phyloP scores from a whole-genome alignment of 1,140 invertebrate genomes.

The Drosophila teissieri region DNA sequence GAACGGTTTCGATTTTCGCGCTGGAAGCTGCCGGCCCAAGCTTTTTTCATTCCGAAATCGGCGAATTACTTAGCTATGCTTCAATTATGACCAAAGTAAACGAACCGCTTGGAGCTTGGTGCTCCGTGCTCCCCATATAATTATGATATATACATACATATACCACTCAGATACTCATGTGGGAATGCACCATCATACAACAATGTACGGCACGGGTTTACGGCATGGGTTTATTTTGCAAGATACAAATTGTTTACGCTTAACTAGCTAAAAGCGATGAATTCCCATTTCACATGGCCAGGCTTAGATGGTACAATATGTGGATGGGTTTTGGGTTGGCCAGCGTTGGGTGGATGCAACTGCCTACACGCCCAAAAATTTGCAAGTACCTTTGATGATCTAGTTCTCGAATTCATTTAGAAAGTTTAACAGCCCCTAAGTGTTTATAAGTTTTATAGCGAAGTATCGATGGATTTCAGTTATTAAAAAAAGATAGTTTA shows the following conservation, averaged over 20 bases:
- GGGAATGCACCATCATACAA: conserved; percentile 59
- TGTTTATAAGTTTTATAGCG: too few relatives aligned
- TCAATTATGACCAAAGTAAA: conserved; percentile 50
- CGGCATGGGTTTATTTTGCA: conserved; percentile 66
- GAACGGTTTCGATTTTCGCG: conserved; percentile 56
- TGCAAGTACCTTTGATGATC: too few relatives aligned
- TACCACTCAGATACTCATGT: conserved; percentile 1
- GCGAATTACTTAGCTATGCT: conserved; percentile 46
- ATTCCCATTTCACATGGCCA: conserved; percentile 22
- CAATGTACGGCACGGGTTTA: conserved; percentile 42
- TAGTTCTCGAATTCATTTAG: too few relatives aligned
- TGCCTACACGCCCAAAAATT: conserved; percentile 10
- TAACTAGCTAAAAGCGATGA: conserved; percentile 55
- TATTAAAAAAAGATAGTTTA: too few relatives aligned
- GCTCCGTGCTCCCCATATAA: conserved; percentile 27
- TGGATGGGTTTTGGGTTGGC: conserved; percentile 11
- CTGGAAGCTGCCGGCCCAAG: conserved; percentile 52
- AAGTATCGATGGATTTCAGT: too few relatives aligned
- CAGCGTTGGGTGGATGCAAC: conserved; percentile 30
- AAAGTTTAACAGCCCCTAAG: too few relatives aligned
- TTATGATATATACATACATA: conserved; percentile 22
- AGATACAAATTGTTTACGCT: conserved; percentile 65
- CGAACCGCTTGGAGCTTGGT: conserved; percentile 41
- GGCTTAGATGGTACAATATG: conserved; percentile 44
- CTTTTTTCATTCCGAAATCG: conserved; percentile 49